These are phyloP conservation scores for Sporophila hypoxantha DNA, from an alignment of 2,113 vertebrate species.

Conservation along the genomic window DNA sequence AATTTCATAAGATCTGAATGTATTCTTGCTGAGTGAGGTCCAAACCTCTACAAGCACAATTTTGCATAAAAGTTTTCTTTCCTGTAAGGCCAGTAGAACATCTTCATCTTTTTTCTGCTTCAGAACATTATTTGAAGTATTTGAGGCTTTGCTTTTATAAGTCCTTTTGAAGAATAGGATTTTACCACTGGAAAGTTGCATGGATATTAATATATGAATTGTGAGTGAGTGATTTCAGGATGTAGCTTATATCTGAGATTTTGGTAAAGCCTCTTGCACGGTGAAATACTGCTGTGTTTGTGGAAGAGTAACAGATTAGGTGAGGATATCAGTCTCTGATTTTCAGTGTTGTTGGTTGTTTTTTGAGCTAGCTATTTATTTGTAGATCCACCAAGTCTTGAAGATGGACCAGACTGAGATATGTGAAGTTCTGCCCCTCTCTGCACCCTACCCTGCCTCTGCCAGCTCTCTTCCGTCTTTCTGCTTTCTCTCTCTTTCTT, in stretches of 20 bases:
- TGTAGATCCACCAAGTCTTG: not conserved
- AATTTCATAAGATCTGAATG: not conserved
- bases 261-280: not conserved
- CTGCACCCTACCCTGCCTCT: rapidly evolving
- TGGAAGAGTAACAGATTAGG: not conserved
- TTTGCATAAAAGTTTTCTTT: not conserved
- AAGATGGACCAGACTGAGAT: not conserved
- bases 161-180: not conserved
- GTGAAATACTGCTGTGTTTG: not conserved
- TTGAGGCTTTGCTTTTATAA: not conserved
- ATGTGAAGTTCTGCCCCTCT: not conserved
- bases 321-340: not conserved
- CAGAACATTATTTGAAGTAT: not conserved
- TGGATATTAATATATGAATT: not conserved
- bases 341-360: not conserved
- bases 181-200: not conserved
- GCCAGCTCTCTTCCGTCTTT: not conserved
- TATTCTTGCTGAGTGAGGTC: not conserved
- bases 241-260: not conserved
- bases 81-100: not conserved
- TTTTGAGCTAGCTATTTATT: not conserved
- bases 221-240: not conserved
- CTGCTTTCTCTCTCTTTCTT: not conserved
- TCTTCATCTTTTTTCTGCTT: not conserved
- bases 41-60: not conserved